A percentile compares a stretch with the other conserved stretches of the same genome.
phyloP scores from a whole-genome alignment of 2,888 invertebrate species.

The Drosophila mettleri region DNA sequence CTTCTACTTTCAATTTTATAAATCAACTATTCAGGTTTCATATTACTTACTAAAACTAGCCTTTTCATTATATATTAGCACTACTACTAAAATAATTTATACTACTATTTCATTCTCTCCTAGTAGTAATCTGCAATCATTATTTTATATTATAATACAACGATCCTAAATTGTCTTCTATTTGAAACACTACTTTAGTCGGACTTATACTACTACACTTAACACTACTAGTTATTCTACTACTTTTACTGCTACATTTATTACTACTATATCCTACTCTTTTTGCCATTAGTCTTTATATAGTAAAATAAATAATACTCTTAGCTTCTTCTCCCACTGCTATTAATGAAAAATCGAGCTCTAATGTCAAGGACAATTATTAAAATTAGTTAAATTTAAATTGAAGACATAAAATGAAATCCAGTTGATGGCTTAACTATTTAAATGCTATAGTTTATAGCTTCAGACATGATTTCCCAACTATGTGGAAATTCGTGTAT shows the following conservation, averaged over 20 bases:
- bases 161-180: no score
- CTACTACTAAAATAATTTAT: no score
- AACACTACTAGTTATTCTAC: neutral
- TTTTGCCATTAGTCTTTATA: neutral
- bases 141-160: no score
- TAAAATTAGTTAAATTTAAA: neutral
- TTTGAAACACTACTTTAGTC: no score
- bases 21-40: no score
- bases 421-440: neutral
- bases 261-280: neutral
- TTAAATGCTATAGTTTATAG: neutral
- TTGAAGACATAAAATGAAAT: neutral
- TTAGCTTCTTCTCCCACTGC: no score
- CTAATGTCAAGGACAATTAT: neutral
- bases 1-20: no score
- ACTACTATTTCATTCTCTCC: no score
- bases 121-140: no score
- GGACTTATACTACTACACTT: neutral
- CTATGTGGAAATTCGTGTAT: neutral
- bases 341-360: neutral
- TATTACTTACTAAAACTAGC: no score
- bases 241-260: neutral
- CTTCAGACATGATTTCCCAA: conserved; percentile 36
- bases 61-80: no score
- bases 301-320: no score